Conservation (phyloP, 2,113 vertebrate genomes). For the Leptocoma aspasia region DNA sequence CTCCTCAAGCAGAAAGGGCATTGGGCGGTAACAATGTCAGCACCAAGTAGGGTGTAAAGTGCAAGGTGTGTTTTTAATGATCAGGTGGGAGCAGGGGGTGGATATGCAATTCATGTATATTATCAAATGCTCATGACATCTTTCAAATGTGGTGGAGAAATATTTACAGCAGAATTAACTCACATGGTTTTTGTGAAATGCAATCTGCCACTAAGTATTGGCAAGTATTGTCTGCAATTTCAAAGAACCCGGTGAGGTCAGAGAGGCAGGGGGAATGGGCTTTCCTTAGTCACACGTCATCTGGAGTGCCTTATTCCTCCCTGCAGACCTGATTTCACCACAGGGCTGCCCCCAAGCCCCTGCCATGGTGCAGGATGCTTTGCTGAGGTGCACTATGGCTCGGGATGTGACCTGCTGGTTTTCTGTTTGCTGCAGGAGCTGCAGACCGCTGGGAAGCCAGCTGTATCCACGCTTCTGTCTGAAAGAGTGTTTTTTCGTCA, state of each 20-base stretch:
- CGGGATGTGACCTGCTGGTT: fast-evolving
- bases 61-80: neutral
- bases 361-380: neutral
- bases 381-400: neutral
- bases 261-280: fast-evolving
- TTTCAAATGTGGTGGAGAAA: neutral
- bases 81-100: neutral
- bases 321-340: neutral
- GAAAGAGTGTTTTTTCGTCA: neutral
- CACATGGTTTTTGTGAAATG: neutral
- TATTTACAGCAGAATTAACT: neutral
- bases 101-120: neutral
- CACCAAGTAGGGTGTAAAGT: neutral
- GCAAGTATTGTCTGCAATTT: neutral
- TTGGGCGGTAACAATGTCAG: neutral
- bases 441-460: neutral
- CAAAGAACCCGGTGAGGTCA: neutral
- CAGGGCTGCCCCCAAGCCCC: neutral
- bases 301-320: neutral
- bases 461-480: neutral
- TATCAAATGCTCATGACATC: neutral
- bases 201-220: neutral
- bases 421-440: neutral
- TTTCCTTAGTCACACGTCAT: neutral
- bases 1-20: neutral